Percentiles rank a stretch among this genome's conserved stretches.
Conservation (phyloP, 2,888 invertebrate genomes). For the Parelbella ahira region DNA sequence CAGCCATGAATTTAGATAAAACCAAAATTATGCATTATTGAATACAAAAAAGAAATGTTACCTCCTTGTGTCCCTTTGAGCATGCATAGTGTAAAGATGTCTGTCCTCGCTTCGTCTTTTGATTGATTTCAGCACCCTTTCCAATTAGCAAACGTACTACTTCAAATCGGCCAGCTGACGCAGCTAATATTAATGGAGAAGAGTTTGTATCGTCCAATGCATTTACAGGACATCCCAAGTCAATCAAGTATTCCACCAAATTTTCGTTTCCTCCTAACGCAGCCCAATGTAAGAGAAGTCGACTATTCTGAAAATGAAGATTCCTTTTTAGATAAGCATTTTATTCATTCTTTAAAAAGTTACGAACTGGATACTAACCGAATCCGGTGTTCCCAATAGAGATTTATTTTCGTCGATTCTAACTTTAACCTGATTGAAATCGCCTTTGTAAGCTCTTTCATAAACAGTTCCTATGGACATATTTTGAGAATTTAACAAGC, state of each 20-base stretch:
- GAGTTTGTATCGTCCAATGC: constrained; percentile 86
- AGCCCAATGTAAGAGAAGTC: constrained; percentile 90
- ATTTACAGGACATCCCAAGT: constrained; percentile 84
- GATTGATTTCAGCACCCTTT: constrained; percentile 87
- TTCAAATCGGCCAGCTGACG: constrained; percentile 87
- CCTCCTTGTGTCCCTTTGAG: constrained; percentile 89
- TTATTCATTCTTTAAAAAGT: too few species aligned
- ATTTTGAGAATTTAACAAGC: constrained; percentile 22
- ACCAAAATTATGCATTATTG: too few species aligned
- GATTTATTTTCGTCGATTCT: constrained; percentile 77
- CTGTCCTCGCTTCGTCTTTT: constrained; percentile 86
- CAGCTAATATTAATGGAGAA: constrained; percentile 89
- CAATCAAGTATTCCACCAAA: constrained; percentile 84
- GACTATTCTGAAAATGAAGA: constrained; percentile 83
- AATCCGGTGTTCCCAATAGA: constrained; percentile 49
- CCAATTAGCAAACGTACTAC: constrained; percentile 84
- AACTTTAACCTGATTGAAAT: constrained; percentile 83
- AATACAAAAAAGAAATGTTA: too few species aligned
- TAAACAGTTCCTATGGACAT: constrained; percentile 76
- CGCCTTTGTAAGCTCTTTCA: constrained; percentile 87
- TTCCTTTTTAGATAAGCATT: neutral
- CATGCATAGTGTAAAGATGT: constrained; percentile 92
- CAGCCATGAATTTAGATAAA: too few species aligned
- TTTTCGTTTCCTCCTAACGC: constrained; percentile 88
- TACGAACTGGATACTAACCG: constrained; percentile 45